Conservation (phyloP, 2,888 invertebrate species). For the Callimorpha dominula region DNA sequence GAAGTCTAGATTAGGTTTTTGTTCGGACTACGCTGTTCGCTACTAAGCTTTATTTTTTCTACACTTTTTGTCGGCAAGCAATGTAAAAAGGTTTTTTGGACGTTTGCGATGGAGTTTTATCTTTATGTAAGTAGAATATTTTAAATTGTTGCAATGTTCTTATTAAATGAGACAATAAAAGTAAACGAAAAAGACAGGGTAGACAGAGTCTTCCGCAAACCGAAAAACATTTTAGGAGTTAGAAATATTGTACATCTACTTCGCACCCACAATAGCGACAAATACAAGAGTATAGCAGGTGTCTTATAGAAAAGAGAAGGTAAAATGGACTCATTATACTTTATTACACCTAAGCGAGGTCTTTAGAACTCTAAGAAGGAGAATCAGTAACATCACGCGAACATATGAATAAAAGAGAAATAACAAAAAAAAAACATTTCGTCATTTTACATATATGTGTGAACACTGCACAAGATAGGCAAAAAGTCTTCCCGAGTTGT, state of each 20-base stretch:
- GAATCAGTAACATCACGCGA: neutral
- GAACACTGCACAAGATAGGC: neutral
- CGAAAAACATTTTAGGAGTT: no score
- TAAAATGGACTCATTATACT: no score
- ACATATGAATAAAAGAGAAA: neutral
- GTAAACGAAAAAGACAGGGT: neutral
- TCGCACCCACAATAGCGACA: no score
- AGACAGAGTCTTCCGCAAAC: neutral
- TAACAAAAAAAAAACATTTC: neutral
- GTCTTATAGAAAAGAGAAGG: no score
- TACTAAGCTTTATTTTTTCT: neutral
- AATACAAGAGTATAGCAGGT: no score
- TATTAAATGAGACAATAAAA: neutral
- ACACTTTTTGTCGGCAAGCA: neutral
- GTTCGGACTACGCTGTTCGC: neutral
- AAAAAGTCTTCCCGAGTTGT: conserved; percentile 5
- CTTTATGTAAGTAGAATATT: no score
- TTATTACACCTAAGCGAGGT: neutral
- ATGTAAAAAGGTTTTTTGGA: neutral
- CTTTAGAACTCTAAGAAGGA: neutral
- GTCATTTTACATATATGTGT: neutral
- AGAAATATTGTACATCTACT: no score
- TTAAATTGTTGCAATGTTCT: no score
- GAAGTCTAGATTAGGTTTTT: conserved; percentile 14
- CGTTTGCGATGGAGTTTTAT: neutral